Conservation (phyloP, 2,888 invertebrate species). For the Hypsopygia costalis region DNA sequence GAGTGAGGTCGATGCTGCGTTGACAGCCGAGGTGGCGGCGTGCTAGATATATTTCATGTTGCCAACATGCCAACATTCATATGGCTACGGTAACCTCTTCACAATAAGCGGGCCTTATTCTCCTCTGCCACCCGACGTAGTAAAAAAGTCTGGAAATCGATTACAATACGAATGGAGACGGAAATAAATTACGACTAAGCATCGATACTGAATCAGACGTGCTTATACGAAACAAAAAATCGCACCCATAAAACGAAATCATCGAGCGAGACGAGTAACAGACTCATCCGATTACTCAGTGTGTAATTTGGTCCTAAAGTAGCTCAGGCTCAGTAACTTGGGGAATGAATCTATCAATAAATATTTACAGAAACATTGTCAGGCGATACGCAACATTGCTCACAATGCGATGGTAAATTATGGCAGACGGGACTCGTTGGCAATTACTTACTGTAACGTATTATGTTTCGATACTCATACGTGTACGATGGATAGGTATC, state of each 20-base stretch:
- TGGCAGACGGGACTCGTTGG: conserved; percentile 50
- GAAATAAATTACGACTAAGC: conserved; percentile 22
- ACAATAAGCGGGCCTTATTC: too few relatives aligned
- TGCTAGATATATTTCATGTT: too few relatives aligned
- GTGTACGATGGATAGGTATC: not conserved
- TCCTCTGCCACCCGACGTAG: too few relatives aligned
- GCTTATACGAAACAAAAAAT: conserved; percentile 48
- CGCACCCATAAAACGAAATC: conserved; percentile 55
- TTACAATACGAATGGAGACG: conserved; percentile 7
- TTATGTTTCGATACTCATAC: too few relatives aligned
- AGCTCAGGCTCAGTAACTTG: conserved; percentile 41
- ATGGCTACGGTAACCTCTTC: too few relatives aligned
- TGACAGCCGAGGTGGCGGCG: too few relatives aligned
- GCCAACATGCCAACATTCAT: too few relatives aligned
- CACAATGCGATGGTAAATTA: conserved; percentile 63
- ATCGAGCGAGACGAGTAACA: conserved; percentile 54
- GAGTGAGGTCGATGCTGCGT: too few relatives aligned
- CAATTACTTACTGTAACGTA: too few relatives aligned
- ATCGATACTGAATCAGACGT: conserved; percentile 41
- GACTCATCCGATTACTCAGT: conserved; percentile 71
- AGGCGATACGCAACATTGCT: conserved; percentile 58
- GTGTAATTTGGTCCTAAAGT: conserved; percentile 61
- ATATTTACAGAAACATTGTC: conserved; percentile 65
- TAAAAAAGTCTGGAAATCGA: too few relatives aligned
- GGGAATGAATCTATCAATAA: conserved; percentile 69